These are phyloP conservation scores for Amorpha juglandis DNA, from an alignment of 2,888 invertebrate genomes.

Conservation along the genomic window DNA sequence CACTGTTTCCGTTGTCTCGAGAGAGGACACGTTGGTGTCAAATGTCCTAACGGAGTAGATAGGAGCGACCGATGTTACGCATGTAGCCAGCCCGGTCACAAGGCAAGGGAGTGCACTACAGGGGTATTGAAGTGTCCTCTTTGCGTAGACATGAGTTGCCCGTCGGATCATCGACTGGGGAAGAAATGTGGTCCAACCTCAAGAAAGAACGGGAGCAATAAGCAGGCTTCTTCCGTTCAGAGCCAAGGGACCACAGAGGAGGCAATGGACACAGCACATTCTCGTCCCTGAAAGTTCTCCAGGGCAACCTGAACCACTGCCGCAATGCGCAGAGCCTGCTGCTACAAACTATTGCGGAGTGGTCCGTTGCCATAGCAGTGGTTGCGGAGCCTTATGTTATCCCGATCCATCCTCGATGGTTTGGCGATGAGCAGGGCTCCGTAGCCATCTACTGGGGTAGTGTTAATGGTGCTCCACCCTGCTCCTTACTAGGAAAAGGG, in stretches of 20 bases:
- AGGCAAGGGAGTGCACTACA: neutral
- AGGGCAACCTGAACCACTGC: constrained; percentile 3
- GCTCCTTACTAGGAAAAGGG: neutral
- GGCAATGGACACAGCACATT: neutral
- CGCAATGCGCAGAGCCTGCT: constrained; percentile 7
- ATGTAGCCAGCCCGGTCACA: constrained; percentile 15
- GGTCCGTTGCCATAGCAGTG: neutral
- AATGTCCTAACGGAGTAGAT: constrained; percentile 1
- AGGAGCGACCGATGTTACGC: constrained; percentile 8
- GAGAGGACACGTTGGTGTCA: constrained; percentile 2
- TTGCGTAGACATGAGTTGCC: neutral
- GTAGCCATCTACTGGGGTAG: neutral
- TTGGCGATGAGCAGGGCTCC: neutral
- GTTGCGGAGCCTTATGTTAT: too few relatives aligned
- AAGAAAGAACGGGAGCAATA: neutral
- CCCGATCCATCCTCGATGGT: neutral
- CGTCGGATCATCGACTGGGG: too few relatives aligned
- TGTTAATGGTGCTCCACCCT: neutral
- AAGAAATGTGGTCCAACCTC: neutral
- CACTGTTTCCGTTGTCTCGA: constrained; percentile 19
- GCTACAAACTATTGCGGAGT: constrained; percentile 16
- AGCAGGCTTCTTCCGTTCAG: too few relatives aligned
- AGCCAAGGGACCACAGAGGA: neutral
- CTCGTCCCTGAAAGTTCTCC: neutral
- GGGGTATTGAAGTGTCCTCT: too few relatives aligned